Evolutionary conservation across 2,888 invertebrate species (phyloP), one percentile per base, ranked within the genome.

Genomic region (Nasonovia ribisnigri): DNA sequence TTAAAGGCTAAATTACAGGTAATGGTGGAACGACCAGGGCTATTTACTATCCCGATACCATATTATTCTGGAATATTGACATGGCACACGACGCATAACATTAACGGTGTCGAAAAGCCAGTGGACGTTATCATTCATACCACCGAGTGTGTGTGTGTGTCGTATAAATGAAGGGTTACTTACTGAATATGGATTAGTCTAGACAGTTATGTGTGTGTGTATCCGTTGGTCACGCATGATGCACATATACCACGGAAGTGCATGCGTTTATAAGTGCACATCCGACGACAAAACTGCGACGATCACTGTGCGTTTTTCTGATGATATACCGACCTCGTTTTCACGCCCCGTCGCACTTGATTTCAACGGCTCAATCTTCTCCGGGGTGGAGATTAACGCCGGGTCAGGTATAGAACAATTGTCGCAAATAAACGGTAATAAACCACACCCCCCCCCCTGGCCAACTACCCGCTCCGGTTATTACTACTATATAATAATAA

Each of bases 181-280:
- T 42, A 29, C 84, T 91, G 90, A 84, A 91, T 91, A 91, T 91
- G 90, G 13, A 91, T 91, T 84, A 91, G 90, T 84, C 84, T 77
- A 51, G 42, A 91, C 84, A 42, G 51, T 54, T 51, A 51, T 91
- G 84, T 91, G 42, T 67, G 84, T 91, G 84, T 91, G 42, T 67
- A 67, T 51, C 48, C 43, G 43, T 43, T 29, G 57, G 43, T 89
- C 57, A 89, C 54, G n/a, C 67, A 10, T 8, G 20, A n/a, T 13
- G 5, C 29, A 48, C 46, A 42, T 16, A 16, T 29, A 57, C 54
- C 54, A 6, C 29, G 3, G 1, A 8, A 46, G 26, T 26, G 42
- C 10, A 11, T 29, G 89, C 20, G 29, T 29, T 4, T 42, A 42
- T 57, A 46, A 26, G 10, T 10, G 42, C 1, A 29, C n/a, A 60